Evolutionary conservation across 2,888 invertebrate genomes (phyloP), one percentile per base, ranked within the genome.

Genomic region (Vanessa cardui): DNA sequence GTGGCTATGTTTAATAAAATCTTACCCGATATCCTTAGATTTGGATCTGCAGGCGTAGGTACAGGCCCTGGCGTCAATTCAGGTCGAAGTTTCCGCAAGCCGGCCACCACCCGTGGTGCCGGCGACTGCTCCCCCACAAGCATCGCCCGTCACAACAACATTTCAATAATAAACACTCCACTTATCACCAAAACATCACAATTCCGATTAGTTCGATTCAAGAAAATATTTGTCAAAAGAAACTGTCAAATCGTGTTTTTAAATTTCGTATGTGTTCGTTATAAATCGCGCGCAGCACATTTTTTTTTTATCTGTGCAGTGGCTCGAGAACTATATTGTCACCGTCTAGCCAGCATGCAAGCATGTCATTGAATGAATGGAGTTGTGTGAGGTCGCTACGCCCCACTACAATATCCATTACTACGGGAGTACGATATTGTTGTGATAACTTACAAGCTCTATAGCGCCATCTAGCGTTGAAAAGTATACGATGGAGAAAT

Each of bases 101-200:
- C 92, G 86, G 92, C 92, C 87, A 92, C 92, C 91, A 92, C 92
- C 74, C 92, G 89, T 78, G 92, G 92, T 80, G 92, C 92, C 90
- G 92, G 92, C 75, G 92, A 89, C 74, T 87, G 90, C 81, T 92
- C 92, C 72, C 92, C 91, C 80, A 92, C 91, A 78, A 92, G 88
- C 92, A 92, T 92, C 80, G 81, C 88, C 84, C 83, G 69, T 74
- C 82, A 85, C 82, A 82, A 87, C 83, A 85, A 85, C 89, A 91
- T 87, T 78, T 80, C 85, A 87, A 80, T 74, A 74, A 77, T 76
- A 76, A 76, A 74, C 81, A 84, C 86, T 85, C 80, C 82, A 85
- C 80, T 79, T 76, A 76, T 74, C 74, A 81, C 66, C 46, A 80
- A 77, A 78, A 76, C 78, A 80, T 75, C 77, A 80, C 78, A 71